Conservation (phyloP, 2,797 vertebrate genomes). For the Bovichtus variegatus region DNA sequence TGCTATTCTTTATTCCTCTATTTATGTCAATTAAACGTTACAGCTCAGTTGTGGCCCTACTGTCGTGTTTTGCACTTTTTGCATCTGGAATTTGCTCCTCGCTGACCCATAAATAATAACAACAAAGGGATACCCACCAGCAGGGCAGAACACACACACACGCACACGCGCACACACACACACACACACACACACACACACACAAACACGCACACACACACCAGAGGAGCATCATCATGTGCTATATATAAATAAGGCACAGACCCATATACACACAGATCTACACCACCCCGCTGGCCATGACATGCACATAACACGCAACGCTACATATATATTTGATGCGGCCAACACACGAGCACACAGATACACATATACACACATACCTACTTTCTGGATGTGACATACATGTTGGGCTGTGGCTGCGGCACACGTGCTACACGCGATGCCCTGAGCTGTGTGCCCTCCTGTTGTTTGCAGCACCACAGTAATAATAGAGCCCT, state of each 20-base stretch:
- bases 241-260: constrained; percentile 39
- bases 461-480: constrained; percentile 10
- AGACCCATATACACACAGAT: constrained; percentile 23
- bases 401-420: background rate
- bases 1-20: background rate
- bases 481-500: background rate
- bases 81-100: constrained; percentile 44
- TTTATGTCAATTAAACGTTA: constrained; percentile 8
- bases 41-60: background rate
- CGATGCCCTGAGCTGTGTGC: constrained; percentile 18
- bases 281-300: constrained; percentile 1
- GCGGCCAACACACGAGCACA: background rate
- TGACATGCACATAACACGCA: constrained; percentile 20
- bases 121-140: constrained; percentile 57
- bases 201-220: constrained; percentile 25
- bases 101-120: constrained; percentile 52
- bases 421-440: constrained; percentile 7
- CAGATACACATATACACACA: constrained; percentile 1
- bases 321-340: constrained; percentile 1
- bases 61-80: constrained; percentile 16
- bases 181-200: constrained; percentile 23
- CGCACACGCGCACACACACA: constrained; percentile 15
- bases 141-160: constrained; percentile 13
- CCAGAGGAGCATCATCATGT: constrained; percentile 18
- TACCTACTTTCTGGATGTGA: constrained; percentile 4